Base-by-base conservation (phyloP, 2,113 vertebrate genomes). In the Morone saxatilis region DNA sequence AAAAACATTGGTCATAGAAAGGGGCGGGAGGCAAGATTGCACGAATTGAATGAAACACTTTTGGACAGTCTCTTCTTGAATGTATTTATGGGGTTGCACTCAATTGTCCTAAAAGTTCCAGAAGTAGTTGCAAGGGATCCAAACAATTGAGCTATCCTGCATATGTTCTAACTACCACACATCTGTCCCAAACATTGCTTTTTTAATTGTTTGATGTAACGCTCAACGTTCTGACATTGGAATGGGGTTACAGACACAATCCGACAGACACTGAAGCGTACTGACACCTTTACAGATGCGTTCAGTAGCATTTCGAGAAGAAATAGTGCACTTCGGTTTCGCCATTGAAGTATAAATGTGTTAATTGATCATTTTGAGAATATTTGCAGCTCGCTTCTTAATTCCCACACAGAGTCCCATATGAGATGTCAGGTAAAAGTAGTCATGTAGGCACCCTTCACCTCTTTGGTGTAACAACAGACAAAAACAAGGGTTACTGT, bases 401-500 rank as follows among this genome's bases (percentile, higher is more conserved):
- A 36, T 67, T 25, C 38, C 45, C 22, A n/a, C 14, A 11, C 5
- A 25, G 51, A 16, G 19, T 31, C 25, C 76, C 22, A 41, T 47
- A 14, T 48, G 5, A 25, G 25, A 71, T n/a, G 20, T 20, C 14
- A 22, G 25, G n/a, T 50, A 71, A 22, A 31, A 61, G 17, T 4
- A 43, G 61, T 20, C 22, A 50, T 20, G 19, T 67, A 56, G 12
- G 70, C 12, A n/a, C 14, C 88, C 62, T 22, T 83, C 67, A 75
- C 56, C 71, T 87, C 78, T 83, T 43, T 53, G 54, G 48, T 83
- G 56, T 69, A 84, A 43, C 77, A 61, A 75, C 72, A 74, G 59
- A 48, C 8, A 9, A 54, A 83, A 76, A 86, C 9, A 57, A 40
- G 31, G 48, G 63, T 65, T 79, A 22, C 59, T 19, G 13, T 40